Conservation (phyloP, 92 coral and sea anemone genomes). For the Zoanthus sansibaricus region DNA sequence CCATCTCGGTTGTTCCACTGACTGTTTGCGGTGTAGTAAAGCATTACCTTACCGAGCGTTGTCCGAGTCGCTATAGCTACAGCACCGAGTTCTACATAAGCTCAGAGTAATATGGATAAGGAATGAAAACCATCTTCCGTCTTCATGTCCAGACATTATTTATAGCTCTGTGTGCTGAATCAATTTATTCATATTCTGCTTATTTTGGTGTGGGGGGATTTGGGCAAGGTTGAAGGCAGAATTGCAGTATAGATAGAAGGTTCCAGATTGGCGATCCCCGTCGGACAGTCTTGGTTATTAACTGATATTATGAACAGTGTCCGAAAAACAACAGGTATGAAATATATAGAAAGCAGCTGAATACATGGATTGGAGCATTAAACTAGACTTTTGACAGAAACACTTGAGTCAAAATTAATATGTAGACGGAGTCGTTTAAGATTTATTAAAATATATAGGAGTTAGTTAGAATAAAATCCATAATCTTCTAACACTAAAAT, state of each 20-base stretch:
- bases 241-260: background rate
- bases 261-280: slow-evolving; percentile 14
- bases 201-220: slow-evolving; percentile 7
- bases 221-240: background rate
- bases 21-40: slow-evolving; percentile 31
- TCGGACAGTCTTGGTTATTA: background rate
- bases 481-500: background rate
- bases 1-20: background rate
- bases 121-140: background rate
- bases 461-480: background rate
- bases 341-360: background rate
- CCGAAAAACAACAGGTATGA: slow-evolving; percentile 21
- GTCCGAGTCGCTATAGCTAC: slow-evolving; percentile 20
- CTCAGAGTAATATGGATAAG: background rate
- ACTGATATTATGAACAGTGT: slow-evolving; percentile 19
- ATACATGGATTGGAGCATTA: background rate
- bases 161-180: slow-evolving; percentile 1
- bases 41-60: background rate
- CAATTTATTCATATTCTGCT: background rate
- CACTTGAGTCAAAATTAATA: background rate
- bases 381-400: background rate
- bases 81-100: background rate
- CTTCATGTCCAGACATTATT: background rate
- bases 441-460: background rate
- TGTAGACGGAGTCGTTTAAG: background rate